Conservation (phyloP, 1,140 invertebrate genomes). For the Drosophila sucinea region DNA sequence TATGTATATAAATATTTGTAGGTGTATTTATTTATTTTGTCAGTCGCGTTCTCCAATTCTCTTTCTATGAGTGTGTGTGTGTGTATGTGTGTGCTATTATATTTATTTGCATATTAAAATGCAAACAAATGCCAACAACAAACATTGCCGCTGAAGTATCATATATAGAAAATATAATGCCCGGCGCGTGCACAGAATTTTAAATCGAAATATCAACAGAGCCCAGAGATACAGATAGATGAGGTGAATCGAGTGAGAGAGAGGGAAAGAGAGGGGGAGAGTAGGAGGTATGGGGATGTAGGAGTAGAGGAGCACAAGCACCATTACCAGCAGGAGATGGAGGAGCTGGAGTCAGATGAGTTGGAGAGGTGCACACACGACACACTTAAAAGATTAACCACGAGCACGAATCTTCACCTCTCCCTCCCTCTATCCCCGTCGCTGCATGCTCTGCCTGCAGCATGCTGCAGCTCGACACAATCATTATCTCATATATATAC, state of each 20-base stretch:
- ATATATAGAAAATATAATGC: constrained; percentile 69
- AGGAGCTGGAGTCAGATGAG: not conserved
- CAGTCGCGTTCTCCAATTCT: not conserved
- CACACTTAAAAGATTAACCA: constrained; percentile 80
- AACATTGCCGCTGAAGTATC: constrained; percentile 42
- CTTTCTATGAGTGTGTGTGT: not conserved
- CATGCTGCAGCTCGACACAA: constrained; percentile 21
- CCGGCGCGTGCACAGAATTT: constrained; percentile 73
- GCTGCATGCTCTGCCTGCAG: constrained; percentile 15
- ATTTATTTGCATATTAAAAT: constrained; percentile 77
- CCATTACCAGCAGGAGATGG: not conserved
- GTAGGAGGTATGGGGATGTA: not conserved
- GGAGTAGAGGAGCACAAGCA: not conserved
- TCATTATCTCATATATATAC: constrained; percentile 22
- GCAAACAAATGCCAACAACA: constrained; percentile 64
- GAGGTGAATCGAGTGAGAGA: not conserved
- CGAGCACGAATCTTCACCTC: constrained; percentile 54
- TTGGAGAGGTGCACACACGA: constrained; percentile 25
- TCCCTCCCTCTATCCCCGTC: not conserved
- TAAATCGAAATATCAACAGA: constrained; percentile 71
- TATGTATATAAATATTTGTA: constrained; percentile 45
- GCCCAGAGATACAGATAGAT: constrained; percentile 11
- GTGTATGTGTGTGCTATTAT: constrained; percentile 45
- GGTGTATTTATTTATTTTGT: constrained; percentile 62
- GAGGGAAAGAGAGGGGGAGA: not conserved